Conservation (phyloP, 2,888 invertebrate genomes). For the Eristalinus aeneus region DNA sequence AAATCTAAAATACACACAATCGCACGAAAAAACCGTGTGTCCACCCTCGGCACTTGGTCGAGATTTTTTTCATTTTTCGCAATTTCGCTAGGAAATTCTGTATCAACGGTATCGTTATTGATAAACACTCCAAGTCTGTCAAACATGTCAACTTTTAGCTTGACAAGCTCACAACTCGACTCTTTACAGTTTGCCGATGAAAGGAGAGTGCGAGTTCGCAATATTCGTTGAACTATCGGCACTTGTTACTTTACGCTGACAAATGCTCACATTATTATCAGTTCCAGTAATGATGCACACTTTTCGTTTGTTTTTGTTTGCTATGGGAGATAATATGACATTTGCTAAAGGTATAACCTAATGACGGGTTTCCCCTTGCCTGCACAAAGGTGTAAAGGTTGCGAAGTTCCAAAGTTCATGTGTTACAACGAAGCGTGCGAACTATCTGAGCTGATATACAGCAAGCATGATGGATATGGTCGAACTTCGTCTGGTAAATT, state of each 20-base stretch:
- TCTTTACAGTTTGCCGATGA: not conserved
- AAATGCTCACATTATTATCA: constrained; percentile 31
- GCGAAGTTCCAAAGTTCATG: constrained; percentile 14
- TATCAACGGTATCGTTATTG: not conserved
- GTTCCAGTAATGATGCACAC: constrained; percentile 9
- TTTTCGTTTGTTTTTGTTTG: constrained; percentile 17
- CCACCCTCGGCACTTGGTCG: not conserved
- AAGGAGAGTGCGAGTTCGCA: not conserved
- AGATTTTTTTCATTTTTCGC: not conserved
- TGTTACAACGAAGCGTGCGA: not conserved
- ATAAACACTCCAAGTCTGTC: not conserved
- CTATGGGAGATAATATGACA: constrained; percentile 14
- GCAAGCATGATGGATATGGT: not conserved
- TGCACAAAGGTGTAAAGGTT: not conserved
- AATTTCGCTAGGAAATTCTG: not conserved
- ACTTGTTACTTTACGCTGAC: constrained; percentile 8
- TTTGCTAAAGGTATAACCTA: constrained; percentile 23
- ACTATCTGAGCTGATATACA: not conserved
- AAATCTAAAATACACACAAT: not conserved
- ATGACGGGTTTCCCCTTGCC: constrained; percentile 10
- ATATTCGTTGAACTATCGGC: constrained; percentile 5
- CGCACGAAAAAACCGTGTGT: not conserved
- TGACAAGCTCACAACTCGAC: not conserved
- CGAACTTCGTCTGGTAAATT: constrained; percentile 1
- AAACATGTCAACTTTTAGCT: not conserved